Conservation (phyloP, 2,888 invertebrate species). For the Neoaliturus tenellus region DNA sequence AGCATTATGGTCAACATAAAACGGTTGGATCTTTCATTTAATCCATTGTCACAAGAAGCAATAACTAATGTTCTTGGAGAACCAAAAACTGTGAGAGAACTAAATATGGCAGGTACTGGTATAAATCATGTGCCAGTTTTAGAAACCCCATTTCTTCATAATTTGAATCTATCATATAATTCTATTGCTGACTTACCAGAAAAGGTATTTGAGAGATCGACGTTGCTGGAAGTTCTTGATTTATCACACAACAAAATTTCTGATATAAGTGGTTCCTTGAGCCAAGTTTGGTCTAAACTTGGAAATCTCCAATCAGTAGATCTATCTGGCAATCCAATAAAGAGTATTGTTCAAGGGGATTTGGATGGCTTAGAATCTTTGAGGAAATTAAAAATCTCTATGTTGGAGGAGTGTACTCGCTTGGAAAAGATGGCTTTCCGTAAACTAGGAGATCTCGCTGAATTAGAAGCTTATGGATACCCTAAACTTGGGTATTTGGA, state of each 20-base stretch:
- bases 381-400: conserved; percentile 74
- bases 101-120: conserved; percentile 89
- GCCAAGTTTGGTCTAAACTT: conserved; percentile 82
- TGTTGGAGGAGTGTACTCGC: conserved; percentile 81
- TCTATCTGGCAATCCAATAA: conserved; percentile 90
- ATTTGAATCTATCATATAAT: conserved; percentile 87
- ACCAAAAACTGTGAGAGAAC: conserved; percentile 89
- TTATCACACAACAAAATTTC: conserved; percentile 83
- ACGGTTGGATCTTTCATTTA: conserved; percentile 88
- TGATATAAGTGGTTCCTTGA: conserved; percentile 77
- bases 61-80: conserved; percentile 87
- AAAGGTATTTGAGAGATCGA: conserved; percentile 85
- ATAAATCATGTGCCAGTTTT: conserved; percentile 81
- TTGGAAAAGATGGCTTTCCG: conserved; percentile 91
- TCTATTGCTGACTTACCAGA: conserved; percentile 80
- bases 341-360: conserved; percentile 84
- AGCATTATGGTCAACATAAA: conserved; percentile 93
- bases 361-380: conserved; percentile 83
- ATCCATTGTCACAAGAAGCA: conserved; percentile 86
- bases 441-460: conserved; percentile 81
- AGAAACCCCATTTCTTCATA: conserved; percentile 90
- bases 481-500: conserved; percentile 90
- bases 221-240: conserved; percentile 86
- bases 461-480: conserved; percentile 83
- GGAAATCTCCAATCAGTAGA: conserved; percentile 84